Evolutionary conservation across 2,888 invertebrate genomes (phyloP), one percentile per base, ranked within the genome.

Genomic region (Latrodectus elegans): DNA sequence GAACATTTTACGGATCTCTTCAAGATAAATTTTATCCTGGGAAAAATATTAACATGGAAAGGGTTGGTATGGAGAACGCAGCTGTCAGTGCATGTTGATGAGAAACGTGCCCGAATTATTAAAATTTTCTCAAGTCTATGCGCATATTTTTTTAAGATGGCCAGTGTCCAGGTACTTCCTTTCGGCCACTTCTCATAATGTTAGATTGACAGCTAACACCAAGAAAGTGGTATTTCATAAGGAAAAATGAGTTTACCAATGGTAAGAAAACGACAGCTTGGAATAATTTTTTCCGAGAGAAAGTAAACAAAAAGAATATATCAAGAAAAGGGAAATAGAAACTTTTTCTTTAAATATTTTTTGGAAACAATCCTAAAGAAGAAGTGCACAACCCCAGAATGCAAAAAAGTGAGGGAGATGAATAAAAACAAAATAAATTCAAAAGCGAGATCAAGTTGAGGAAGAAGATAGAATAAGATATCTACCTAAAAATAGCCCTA

Each of bases 221-320:
- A 74, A 70, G 74, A 85, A 85, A 85, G 85, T 80, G 85, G 79
- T 85, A 81, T 86, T 86, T 86, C 81, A 86, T 81, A 26, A 60
- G 86, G 60, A 38, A 52, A 84, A 83, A 71, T 65, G 74, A 79
- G 78, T 67, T 74, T 14, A 60, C 9, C 60, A 76, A n/a, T 52
- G 68, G 49, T 82, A 73, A 55, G 64, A 75, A 75, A 76, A 83
- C 86, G 80, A 80, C 86, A 86, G 86, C 86, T 86, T 86, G 85
- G 55, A 51, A 10, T 12, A 72, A 80, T 71, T 51, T 64, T 71
- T 22, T 38, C 9, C 38, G 38, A 52, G 38, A 79, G 60, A 75
- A 83, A 70, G 60, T 15, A 49, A 74, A 15, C 52, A 10, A 75
- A 64, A 79, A 55, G 71, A 78, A 6, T 4, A 38, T 38, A 38